phyloP scores from a whole-genome alignment of 1,140 invertebrate species.

The Globodera rostochiensis region DNA sequence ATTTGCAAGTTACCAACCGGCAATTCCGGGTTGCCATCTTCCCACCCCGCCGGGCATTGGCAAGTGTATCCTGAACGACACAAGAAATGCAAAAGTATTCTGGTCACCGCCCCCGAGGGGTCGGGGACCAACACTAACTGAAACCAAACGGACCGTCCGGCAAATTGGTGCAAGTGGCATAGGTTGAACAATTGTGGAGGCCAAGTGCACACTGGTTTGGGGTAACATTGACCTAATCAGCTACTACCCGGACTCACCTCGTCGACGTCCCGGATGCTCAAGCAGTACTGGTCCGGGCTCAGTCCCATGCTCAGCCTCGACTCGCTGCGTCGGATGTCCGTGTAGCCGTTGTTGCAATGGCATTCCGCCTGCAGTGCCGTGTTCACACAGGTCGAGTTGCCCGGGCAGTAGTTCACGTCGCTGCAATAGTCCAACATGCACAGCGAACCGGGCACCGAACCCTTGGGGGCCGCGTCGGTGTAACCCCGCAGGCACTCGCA shows the following conservation, averaged over 20 bases:
- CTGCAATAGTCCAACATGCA: constrained; percentile 63
- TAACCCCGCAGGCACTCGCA: constrained; percentile 58
- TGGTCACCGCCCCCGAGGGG: no score
- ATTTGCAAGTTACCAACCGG: constrained; percentile 26
- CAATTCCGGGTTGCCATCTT: constrained; percentile 60
- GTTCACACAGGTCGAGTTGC: constrained; percentile 62
- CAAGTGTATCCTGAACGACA: constrained; percentile 47
- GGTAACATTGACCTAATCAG: neutral
- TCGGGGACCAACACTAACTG: no score
- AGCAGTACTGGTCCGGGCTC: constrained; percentile 52
- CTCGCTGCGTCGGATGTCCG: constrained; percentile 61
- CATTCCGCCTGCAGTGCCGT: constrained; percentile 63
- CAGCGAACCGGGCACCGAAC: constrained; percentile 56
- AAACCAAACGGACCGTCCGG: constrained; percentile 34
- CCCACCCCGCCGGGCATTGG: constrained; percentile 59
- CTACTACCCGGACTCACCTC: constrained; percentile 23
- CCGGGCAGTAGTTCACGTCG: constrained; percentile 55
- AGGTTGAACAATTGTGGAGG: constrained; percentile 62
- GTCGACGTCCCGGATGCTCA: constrained; percentile 58
- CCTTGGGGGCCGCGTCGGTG: constrained; percentile 57
- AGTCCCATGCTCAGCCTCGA: constrained; percentile 54
- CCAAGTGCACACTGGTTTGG: constrained; percentile 55
- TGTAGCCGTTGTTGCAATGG: constrained; percentile 59
- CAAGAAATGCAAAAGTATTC: neutral
- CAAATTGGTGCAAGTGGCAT: constrained; percentile 59